phyloP scores from a whole-genome alignment of 2,113 vertebrate species.

The Pelecanus crispus region DNA sequence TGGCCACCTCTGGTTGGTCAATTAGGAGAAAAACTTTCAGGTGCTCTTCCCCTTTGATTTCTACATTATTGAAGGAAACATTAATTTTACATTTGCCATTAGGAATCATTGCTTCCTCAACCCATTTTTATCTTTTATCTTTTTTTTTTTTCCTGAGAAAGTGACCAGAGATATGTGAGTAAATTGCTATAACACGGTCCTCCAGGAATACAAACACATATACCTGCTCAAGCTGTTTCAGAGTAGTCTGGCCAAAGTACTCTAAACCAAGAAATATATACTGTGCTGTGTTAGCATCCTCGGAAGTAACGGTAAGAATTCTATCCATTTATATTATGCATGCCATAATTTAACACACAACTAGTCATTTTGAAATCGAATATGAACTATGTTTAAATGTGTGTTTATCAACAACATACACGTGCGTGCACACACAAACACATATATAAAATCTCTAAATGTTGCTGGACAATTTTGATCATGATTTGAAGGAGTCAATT shows the following conservation, averaged over 20 bases:
- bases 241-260: background rate
- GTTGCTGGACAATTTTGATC: background rate
- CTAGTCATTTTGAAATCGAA: background rate
- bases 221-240: background rate
- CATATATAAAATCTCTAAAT: background rate
- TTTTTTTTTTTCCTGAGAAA: background rate
- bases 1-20: background rate
- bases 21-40: background rate
- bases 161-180: background rate
- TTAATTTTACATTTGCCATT: background rate
- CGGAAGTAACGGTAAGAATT: background rate
- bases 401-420: background rate
- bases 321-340: too few relatives aligned
- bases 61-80: background rate
- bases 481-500: background rate
- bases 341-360: background rate
- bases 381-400: background rate
- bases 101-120: background rate
- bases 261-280: background rate
- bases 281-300: background rate
- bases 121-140: background rate
- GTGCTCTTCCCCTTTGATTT: background rate
- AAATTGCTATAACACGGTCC: background rate
- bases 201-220: background rate
- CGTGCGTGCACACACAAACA: fast-evolving